Percentiles rank a stretch among this genome's conserved stretches.
phyloP scores from a whole-genome alignment of 53 echinoderm and acorn worm species.

The Pentamera pediparva region DNA sequence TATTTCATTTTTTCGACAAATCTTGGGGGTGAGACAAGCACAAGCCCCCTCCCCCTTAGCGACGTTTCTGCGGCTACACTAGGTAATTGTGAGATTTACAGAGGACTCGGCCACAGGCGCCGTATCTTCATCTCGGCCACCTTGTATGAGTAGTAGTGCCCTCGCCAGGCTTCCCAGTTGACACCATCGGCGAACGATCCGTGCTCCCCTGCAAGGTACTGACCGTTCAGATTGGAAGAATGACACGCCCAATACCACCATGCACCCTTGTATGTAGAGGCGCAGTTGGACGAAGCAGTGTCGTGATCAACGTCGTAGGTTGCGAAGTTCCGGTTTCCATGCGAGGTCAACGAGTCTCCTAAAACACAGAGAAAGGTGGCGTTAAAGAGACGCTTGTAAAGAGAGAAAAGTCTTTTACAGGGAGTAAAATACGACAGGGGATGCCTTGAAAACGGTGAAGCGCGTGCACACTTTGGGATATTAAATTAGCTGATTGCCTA shows the following conservation, averaged over 20 bases:
- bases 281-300: background rate
- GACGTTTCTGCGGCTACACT: too few species aligned
- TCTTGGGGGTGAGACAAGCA: too few species aligned
- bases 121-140: slow-evolving; percentile 39
- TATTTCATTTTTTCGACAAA: too few species aligned
- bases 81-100: too few species aligned
- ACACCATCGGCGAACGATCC: slow-evolving; percentile 34
- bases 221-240: slow-evolving; percentile 31
- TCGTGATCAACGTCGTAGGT: slow-evolving; percentile 35
- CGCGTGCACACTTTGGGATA: too few species aligned
- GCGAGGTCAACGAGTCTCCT: background rate
- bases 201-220: slow-evolving; percentile 28
- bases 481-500: too few species aligned
- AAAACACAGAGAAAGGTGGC: too few species aligned
- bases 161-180: slow-evolving; percentile 24
- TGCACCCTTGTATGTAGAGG: background rate
- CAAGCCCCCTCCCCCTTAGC: too few species aligned
- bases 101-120: background rate
- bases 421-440: too few species aligned
- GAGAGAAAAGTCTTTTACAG: too few species aligned
- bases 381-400: too few species aligned
- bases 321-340: background rate
- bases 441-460: too few species aligned
- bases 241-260: slow-evolving; percentile 41
- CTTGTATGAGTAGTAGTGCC: slow-evolving; percentile 33